Evolutionary conservation across 1,140 invertebrate genomes (phyloP), one percentile per base, ranked within the genome.

Genomic region (Triops cancriformis): DNA sequence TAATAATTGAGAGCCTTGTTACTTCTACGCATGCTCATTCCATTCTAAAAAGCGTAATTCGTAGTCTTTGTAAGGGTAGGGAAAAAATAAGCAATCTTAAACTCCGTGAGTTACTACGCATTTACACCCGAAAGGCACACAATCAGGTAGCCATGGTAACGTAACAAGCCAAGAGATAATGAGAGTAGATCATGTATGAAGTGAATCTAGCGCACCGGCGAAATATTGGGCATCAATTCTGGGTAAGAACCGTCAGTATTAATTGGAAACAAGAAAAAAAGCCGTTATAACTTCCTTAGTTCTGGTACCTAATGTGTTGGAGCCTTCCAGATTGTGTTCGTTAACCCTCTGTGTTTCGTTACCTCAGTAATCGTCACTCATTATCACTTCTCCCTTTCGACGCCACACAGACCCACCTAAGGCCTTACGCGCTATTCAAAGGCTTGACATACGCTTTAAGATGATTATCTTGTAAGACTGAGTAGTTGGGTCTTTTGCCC

Each of bases 81-180:
- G 31, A 18, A 64, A 64, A 64, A 64, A 64, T 64, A 64, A 2
- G 45, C 18, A 18, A 23, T 23, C 18, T 37, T 64, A 23, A 64
- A 64, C 51, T 64, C 51, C 51, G 51, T 64, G 51, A 64, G 51
- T 64, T 64, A n/a, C 51, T 64, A 64, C 51, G 51, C 51, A 64
- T 64, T 64, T 64, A 64, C 51, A 64, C 18, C n/a, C 14, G 23
- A 45, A 45, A 3, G 43, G 43, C 11, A 23, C 51, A 64, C 2
- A 64, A 64, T 64, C 3, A 23, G 51, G 51, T 64, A n/a, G 10
- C 51, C 51, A 64, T 64, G 51, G 51, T n/a, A 64, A 64, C 51
- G 3, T 64, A 64, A 64, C 51, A 64, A 64, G 18, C 23, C 18
- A 64, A 14, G n/a, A 18, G 51, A 64, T 10, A 64, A 64, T 64